These are phyloP conservation scores for Sebastes ruberrimus DNA, from an alignment of 2,797 vertebrate genomes.

Conservation along the genomic window DNA sequence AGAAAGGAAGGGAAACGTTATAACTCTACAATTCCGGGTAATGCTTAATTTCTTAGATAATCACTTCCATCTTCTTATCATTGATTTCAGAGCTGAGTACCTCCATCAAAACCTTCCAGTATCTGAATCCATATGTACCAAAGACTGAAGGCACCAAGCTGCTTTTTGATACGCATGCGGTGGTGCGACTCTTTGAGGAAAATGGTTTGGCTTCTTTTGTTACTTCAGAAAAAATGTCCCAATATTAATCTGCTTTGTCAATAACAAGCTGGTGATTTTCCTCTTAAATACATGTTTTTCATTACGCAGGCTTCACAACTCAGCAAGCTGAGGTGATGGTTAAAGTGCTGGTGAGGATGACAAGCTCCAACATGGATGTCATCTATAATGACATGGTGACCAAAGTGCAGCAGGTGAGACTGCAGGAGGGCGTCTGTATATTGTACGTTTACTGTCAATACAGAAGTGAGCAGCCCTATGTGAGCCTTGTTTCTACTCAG, in stretches of 20 bases:
- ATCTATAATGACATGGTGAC: slow-evolving; percentile 94
- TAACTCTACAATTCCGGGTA: background rate
- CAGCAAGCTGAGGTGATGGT: slow-evolving; percentile 92
- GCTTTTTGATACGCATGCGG: slow-evolving; percentile 93
- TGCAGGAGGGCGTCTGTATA: background rate
- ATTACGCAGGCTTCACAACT: slow-evolving; percentile 85
- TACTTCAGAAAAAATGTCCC: background rate
- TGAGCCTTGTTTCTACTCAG: no score
- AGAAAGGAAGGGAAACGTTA: background rate
- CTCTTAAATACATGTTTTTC: background rate
- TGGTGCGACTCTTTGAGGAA: slow-evolving; percentile 90
- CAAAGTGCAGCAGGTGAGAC: slow-evolving; percentile 93
- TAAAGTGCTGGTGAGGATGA: slow-evolving; percentile 86
- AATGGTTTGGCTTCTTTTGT: slow-evolving; percentile 82
- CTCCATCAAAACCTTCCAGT: slow-evolving; percentile 71
- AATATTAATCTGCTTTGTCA: background rate
- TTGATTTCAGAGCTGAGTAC: slow-evolving; percentile 80
- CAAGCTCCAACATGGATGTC: slow-evolving; percentile 89
- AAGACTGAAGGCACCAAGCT: slow-evolving; percentile 80
- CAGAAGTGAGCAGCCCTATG: no score
- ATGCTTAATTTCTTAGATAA: background rate
- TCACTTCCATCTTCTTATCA: background rate
- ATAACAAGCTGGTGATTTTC: background rate
- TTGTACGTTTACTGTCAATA: background rate
- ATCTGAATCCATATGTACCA: slow-evolving; percentile 69